phyloP scores from a whole-genome alignment of 2,113 vertebrate genomes.

The Columba janthina region DNA sequence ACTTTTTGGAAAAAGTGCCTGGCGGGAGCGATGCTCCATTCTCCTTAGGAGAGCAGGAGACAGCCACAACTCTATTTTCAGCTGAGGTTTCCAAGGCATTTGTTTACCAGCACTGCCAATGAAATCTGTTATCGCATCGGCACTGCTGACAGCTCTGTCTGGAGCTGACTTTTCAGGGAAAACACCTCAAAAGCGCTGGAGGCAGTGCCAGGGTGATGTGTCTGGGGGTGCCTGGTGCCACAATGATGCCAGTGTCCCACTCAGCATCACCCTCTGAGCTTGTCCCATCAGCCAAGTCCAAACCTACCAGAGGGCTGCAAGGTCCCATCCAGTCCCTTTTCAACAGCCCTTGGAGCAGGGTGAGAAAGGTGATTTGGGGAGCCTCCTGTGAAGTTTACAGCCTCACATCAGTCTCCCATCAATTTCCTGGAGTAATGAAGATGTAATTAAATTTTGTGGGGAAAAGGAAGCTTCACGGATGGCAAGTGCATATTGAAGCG shows the following conservation, averaged over 20 bases:
- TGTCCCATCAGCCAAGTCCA: too few species aligned
- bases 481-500: neutral
- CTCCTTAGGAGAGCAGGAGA: neutral
- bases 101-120: slow-evolving; percentile 48
- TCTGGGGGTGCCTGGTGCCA: too few species aligned
- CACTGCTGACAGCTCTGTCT: slow-evolving; percentile 44
- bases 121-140: neutral
- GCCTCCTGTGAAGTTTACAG: neutral
- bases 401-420: neutral
- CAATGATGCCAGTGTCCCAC: too few species aligned
- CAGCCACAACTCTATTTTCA: slow-evolving; percentile 55
- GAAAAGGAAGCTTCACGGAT: neutral
- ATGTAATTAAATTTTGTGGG: slow-evolving; percentile 56
- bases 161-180: slow-evolving; percentile 10
- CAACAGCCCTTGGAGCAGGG: neutral
- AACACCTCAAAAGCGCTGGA: neutral
- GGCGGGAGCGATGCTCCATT: neutral
- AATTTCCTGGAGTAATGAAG: slow-evolving; percentile 44
- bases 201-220: neutral
- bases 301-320: fast-evolving
- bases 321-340: fast-evolving
- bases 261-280: too few species aligned
- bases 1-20: neutral
- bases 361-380: neutral
- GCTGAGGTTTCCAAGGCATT: slow-evolving; percentile 34